These are phyloP conservation scores for Xenopus tropicalis DNA, from an alignment of 2,113 vertebrate genomes.

Conservation along the genomic window DNA sequence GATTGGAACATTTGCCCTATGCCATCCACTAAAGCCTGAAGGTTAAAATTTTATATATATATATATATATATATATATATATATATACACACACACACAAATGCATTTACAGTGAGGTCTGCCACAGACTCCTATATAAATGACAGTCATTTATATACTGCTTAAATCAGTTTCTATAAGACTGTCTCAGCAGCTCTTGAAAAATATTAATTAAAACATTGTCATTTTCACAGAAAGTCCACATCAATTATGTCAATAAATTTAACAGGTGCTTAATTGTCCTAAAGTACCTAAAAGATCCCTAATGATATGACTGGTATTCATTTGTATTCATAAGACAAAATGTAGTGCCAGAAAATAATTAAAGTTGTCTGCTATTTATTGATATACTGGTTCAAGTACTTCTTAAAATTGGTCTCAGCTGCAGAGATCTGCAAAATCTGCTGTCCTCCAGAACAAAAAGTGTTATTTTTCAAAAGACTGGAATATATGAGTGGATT, in stretches of 20 bases:
- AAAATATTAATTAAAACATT: too few relatives aligned
- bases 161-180: too few relatives aligned
- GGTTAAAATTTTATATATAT: too few relatives aligned
- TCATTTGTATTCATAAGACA: neutral
- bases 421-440: neutral
- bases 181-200: too few relatives aligned
- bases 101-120: too few relatives aligned
- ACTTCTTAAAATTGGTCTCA: neutral
- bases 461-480: neutral
- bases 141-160: too few relatives aligned
- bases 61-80: neutral
- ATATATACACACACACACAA: too few relatives aligned
- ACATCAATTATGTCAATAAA: neutral
- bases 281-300: neutral
- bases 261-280: neutral
- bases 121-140: too few relatives aligned
- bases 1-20: constrained; percentile 4
- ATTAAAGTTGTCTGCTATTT: neutral
- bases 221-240: too few relatives aligned
- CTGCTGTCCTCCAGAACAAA: neutral
- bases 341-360: neutral
- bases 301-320: neutral
- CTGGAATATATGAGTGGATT: too few relatives aligned
- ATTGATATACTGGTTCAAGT: neutral
- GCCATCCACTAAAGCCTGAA: neutral